Conservation (phyloP, 2,797 vertebrate genomes). For the Denticeps clupeoides region DNA sequence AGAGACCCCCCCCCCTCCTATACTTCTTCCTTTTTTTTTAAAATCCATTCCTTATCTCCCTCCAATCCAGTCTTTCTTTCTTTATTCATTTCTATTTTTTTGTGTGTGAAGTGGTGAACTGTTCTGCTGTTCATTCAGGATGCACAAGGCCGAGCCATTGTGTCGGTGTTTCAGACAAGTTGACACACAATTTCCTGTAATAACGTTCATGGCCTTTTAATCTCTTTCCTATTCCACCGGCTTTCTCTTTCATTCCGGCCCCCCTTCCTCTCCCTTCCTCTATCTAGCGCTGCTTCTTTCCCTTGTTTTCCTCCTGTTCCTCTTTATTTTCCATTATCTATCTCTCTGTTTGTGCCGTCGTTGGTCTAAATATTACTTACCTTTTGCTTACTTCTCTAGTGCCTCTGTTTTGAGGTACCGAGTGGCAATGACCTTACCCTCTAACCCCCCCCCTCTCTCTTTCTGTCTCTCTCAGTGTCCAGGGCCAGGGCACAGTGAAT, state of each 20-base stretch:
- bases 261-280: constrained; percentile 6
- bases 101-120: too few relatives aligned
- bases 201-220: constrained; percentile 13
- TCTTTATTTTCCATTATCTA: neutral
- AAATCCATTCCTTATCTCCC: neutral
- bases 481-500: constrained; percentile 17
- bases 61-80: constrained; percentile 9
- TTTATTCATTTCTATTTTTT: neutral
- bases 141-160: constrained; percentile 14
- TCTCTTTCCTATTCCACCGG: neutral
- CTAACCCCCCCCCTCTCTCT: neutral
- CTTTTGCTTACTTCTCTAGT: too few relatives aligned
- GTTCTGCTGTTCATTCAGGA: neutral
- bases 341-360: neutral
- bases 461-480: constrained; percentile 1
- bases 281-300: neutral
- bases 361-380: too few relatives aligned
- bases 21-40: constrained; percentile 2
- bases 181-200: constrained; percentile 32
- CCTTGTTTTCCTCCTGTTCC: constrained; percentile 7
- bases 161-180: constrained; percentile 39
- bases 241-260: constrained; percentile 2
- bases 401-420: too few relatives aligned
- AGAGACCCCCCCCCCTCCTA: neutral
- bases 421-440: too few relatives aligned